Evolutionary conservation across 2,113 vertebrate genomes (phyloP), one percentile per base, ranked within the genome.

Genomic region (Pagrus major): DNA sequence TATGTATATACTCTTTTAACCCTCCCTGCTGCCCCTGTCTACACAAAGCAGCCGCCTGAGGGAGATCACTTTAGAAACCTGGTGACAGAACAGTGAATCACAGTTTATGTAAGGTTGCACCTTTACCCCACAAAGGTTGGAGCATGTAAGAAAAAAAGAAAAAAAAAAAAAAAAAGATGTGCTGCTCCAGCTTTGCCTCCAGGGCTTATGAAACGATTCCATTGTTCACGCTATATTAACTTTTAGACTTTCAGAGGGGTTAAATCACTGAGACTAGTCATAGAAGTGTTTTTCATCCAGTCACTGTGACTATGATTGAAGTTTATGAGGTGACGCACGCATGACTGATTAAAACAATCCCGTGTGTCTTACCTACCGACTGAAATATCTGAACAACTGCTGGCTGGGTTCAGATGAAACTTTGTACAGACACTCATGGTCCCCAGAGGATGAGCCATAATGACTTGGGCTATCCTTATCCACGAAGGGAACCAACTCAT

Each of bases 81-180:
- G 3, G 70, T 81, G 84, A 90, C 84, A 88, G 65, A 85, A 76
- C 74, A 70, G 73, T 90, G 86, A 88, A 81, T 91, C 79, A 80
- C 51, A 68, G 76, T 78, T 87, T 85, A 84, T 70, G 31, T 68
- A 63, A 71, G 73, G 46, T 65, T 64, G 64, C 72, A 76, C 74
- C 73, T 67, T 71, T 37, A 16, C 52, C 58, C 71, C 46, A 27
- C 35, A 37, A 18, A 58, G 52, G 70, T 15, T 46, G 61, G 27
- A 65, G 14, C 29, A n/a, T 47, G 44, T 35, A 33, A 35, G 2
- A 35, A 7, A 15, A 42, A 42, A 42, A 42, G n/a, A n/a, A 15
- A 42, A 52, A 85, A 64, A 25, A 66, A 25, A 42, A 16, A 49
- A 47, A 29, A 67, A 23, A 58, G 18, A 6, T 56, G 49, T 9